Conservation (phyloP, 2,797 vertebrate species). For the Sylvia borin region DNA sequence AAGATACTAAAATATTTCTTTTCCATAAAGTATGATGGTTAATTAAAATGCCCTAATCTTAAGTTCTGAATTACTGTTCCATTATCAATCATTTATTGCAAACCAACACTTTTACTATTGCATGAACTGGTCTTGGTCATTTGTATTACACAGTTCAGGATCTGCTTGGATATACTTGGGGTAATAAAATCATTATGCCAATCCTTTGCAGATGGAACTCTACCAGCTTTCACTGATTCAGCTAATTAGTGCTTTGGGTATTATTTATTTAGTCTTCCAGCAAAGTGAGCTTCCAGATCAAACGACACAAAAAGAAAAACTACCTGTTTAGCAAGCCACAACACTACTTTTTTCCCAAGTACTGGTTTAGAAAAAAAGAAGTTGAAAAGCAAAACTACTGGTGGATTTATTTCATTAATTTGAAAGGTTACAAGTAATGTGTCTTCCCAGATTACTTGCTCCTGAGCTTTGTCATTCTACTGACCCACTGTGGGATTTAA, state of each 20-base stretch:
- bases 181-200: not conserved
- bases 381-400: not conserved
- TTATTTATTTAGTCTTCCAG: not conserved
- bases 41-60: not conserved
- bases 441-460: not conserved
- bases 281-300: not conserved
- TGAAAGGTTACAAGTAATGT: not conserved
- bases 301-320: not conserved
- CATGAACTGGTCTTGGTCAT: not conserved
- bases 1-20: not conserved
- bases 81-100: not conserved
- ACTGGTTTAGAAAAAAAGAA: not conserved
- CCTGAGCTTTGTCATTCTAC: not conserved
- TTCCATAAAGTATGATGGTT: not conserved
- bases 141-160: not conserved
- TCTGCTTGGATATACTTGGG: not conserved
- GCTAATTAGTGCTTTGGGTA: not conserved
- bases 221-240: not conserved
- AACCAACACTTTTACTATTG: not conserved
- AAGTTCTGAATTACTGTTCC: not conserved
- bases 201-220: not conserved
- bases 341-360: not conserved
- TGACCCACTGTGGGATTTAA: not conserved
- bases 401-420: not conserved
- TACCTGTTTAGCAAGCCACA: accelerated